phyloP scores from a whole-genome alignment of 2,113 vertebrate species.

The Hipposideros armiger region DNA sequence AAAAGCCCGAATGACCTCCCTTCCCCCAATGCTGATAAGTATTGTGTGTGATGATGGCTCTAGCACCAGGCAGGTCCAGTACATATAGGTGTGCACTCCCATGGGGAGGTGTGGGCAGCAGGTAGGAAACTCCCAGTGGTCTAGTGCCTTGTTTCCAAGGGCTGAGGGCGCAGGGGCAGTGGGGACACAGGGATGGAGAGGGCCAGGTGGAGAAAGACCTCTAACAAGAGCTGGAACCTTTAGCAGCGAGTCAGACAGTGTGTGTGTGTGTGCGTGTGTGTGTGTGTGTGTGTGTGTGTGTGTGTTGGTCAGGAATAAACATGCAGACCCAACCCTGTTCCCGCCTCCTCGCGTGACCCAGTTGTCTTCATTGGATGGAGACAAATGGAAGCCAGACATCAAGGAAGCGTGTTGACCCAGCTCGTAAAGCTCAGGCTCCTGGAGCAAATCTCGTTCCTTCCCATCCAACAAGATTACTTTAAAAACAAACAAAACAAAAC shows the following conservation, averaged over 20 bases:
- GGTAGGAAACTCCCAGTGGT: accelerated
- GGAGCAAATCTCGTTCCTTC: background rate
- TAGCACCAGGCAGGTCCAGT: accelerated
- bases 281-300: too few species aligned
- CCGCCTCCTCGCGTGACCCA: background rate
- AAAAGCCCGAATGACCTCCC: accelerated
- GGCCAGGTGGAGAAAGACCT: background rate
- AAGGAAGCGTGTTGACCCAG: background rate
- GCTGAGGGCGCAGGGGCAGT: accelerated
- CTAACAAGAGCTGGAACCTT: too few species aligned
- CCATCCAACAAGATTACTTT: background rate
- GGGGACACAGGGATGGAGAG: background rate
- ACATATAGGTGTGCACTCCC: accelerated
- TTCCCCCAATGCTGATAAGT: accelerated
- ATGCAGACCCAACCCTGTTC: background rate
- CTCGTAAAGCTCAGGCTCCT: too few species aligned
- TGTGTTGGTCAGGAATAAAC: background rate
- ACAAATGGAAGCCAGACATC: background rate
- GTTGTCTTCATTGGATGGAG: too few species aligned
- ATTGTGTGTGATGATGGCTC: background rate
- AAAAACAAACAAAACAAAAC: background rate
- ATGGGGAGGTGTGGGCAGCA: background rate
- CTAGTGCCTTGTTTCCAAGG: background rate
- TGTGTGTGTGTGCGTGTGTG: too few species aligned
- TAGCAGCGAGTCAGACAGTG: accelerated